phyloP scores from a whole-genome alignment of 2,113 vertebrate species.

The Tachysurus fulvidraco region DNA sequence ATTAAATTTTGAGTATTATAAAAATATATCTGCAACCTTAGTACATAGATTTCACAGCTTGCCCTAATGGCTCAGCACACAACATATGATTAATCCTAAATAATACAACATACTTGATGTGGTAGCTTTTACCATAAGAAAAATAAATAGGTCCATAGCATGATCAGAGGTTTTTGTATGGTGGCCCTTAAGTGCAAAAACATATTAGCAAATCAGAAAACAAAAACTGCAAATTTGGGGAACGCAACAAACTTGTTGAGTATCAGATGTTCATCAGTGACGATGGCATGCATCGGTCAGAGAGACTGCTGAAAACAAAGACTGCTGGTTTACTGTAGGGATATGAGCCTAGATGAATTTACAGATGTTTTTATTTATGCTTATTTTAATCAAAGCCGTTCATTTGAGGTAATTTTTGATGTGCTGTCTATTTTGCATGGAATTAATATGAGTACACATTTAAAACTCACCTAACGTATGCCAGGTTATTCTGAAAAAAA shows the following conservation, averaged over 20 bases:
- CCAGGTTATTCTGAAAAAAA: not conserved
- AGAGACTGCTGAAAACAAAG: not conserved
- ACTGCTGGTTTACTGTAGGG: not conserved
- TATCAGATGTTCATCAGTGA: not conserved
- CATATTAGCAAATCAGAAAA: not conserved
- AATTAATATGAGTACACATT: not conserved
- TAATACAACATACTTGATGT: not conserved
- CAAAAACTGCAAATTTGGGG: not conserved
- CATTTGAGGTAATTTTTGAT: not conserved
- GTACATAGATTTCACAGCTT: not conserved
- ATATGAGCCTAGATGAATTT: not conserved
- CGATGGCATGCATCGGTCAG: not conserved
- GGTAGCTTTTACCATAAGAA: not conserved
- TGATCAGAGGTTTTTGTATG: not conserved
- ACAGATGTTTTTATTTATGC: not conserved
- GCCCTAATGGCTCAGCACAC: not conserved
- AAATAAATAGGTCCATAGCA: not conserved
- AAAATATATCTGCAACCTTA: not conserved
- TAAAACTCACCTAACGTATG: not conserved
- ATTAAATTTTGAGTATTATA: slow-evolving; percentile 43
- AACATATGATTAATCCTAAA: not conserved
- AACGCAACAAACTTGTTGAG: not conserved
- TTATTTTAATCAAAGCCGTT: not conserved
- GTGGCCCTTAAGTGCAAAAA: not conserved
- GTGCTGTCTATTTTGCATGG: not conserved